A percentile compares a stretch with the other conserved stretches of the same genome.
Conservation (phyloP, 2,888 invertebrate species). For the Drosophila hamatofila region DNA sequence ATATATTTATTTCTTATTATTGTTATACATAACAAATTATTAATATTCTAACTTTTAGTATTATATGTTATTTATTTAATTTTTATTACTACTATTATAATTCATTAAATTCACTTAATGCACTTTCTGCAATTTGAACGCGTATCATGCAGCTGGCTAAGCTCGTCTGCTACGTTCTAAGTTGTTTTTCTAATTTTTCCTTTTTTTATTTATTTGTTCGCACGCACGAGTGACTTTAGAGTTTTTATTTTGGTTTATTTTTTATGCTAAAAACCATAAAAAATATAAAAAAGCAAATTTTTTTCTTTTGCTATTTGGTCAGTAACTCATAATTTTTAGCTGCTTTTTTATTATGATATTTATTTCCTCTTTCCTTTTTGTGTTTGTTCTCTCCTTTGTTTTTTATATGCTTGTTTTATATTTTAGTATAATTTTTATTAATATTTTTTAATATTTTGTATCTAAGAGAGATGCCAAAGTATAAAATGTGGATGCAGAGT, state of each 20-base stretch:
- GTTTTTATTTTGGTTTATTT: constrained; percentile 34
- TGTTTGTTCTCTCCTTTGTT: constrained; percentile 5
- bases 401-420: neutral
- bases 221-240: constrained; percentile 56
- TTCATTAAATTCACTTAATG: neutral
- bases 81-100: neutral
- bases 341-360: constrained; percentile 27
- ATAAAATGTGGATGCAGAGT: neutral
- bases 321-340: constrained; percentile 67
- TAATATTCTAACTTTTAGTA: no score
- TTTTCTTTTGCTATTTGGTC: constrained; percentile 33
- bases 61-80: no score
- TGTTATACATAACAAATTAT: no score
- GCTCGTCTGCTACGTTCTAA: neutral
- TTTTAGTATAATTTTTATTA: constrained; percentile 17
- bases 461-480: constrained; percentile 17
- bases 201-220: constrained; percentile 56
- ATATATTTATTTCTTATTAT: no score
- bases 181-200: constrained; percentile 4
- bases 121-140: neutral
- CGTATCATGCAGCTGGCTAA: neutral
- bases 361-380: constrained; percentile 20
- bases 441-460: constrained; percentile 10
- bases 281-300: constrained; percentile 3
- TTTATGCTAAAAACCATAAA: constrained; percentile 58